phyloP scores from a whole-genome alignment of 2,113 vertebrate species.

The Casuarius casuarius region DNA sequence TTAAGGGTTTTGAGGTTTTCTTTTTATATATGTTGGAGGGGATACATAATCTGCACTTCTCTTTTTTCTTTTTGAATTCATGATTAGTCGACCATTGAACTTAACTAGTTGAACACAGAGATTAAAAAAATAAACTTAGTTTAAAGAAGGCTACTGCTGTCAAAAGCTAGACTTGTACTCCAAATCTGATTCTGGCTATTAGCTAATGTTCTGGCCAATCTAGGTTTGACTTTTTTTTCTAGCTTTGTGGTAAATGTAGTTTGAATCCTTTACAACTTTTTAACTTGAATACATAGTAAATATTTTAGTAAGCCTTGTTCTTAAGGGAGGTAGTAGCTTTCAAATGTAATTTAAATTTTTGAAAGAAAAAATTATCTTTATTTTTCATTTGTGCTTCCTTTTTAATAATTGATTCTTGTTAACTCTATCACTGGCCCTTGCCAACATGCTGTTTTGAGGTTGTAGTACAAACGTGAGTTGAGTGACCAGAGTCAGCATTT shows the following conservation, averaged over 20 bases:
- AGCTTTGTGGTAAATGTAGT: background rate
- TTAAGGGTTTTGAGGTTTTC: background rate
- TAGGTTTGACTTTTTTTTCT: background rate
- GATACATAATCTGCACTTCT: background rate
- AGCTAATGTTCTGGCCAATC: background rate
- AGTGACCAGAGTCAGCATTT: background rate
- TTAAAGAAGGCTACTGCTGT: background rate
- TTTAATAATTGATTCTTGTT: background rate
- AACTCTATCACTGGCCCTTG: background rate
- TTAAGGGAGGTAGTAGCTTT: background rate
- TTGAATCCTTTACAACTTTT: background rate
- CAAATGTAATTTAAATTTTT: background rate
- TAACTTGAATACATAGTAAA: accelerated
- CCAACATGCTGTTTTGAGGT: background rate
- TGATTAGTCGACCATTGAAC: background rate
- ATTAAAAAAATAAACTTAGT: background rate
- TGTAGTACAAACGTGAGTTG: background rate
- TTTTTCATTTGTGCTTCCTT: background rate
- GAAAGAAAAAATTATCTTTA: background rate
- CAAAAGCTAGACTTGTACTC: background rate
- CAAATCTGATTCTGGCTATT: background rate
- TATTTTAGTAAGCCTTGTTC: background rate
- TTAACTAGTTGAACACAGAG: background rate
- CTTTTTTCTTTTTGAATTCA: background rate
- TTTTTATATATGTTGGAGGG: background rate